Conservation (phyloP, 2,797 vertebrate genomes). For the Neoniphon sammara region DNA sequence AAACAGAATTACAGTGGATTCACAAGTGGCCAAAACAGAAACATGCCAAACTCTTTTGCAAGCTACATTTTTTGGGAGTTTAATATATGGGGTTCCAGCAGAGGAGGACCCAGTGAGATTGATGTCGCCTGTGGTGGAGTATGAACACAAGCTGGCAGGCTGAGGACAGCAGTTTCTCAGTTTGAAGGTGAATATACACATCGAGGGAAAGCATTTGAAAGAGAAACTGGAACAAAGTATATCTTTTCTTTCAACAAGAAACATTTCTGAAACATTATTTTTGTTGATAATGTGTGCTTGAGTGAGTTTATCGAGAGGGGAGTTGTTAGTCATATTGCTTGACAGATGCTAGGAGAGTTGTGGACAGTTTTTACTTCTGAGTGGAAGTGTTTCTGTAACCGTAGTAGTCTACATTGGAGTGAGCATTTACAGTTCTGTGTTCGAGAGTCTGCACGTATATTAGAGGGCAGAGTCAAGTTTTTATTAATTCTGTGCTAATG, state of each 20-base stretch:
- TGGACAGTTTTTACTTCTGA: too few relatives aligned
- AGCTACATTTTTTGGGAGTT: constrained; percentile 55
- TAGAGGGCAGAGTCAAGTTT: too few relatives aligned
- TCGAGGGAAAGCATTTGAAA: constrained; percentile 7
- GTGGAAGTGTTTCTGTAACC: too few relatives aligned
- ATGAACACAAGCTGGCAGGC: constrained; percentile 24
- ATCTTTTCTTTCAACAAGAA: not conserved
- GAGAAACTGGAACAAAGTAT: not conserved
- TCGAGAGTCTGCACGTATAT: too few relatives aligned
- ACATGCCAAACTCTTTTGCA: constrained; percentile 64
- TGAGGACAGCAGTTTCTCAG: constrained; percentile 10
- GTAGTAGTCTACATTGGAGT: too few relatives aligned
- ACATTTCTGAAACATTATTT: too few relatives aligned
- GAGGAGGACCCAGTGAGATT: constrained; percentile 33
- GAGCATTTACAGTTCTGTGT: too few relatives aligned
- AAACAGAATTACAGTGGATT: constrained; percentile 71
- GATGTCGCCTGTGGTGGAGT: constrained; percentile 20
- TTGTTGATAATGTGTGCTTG: too few relatives aligned
- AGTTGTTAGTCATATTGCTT: too few relatives aligned
- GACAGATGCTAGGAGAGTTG: too few relatives aligned
- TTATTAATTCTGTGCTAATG: too few relatives aligned
- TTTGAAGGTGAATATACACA: constrained; percentile 15
- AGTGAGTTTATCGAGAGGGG: too few relatives aligned
- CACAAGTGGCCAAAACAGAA: constrained; percentile 63
- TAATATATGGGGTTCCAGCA: constrained; percentile 36